Base-by-base conservation (phyloP, 2,113 vertebrate species). In the Baryphthengus martii region DNA sequence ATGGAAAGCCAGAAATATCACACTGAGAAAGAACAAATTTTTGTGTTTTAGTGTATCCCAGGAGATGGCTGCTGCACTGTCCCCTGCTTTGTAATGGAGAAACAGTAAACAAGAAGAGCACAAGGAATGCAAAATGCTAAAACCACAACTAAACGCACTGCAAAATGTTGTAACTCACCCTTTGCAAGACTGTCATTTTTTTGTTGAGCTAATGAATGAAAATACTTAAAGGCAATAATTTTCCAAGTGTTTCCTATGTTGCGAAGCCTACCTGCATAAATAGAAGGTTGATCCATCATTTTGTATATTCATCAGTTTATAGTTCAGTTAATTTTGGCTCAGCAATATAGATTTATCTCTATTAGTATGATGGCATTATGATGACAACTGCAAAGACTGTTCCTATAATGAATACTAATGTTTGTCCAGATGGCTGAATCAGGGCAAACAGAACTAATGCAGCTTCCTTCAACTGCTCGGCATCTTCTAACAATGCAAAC, bases 401-500 rank as follows among this genome's bases (percentile, higher is more conserved):
- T 87, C 26, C 35, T 94, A 20, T 62, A 28, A 28, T 71, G 77
- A 95, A 79, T 73, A n/a, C 52, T 89, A 25, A 33, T 61, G 31
- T 92, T 94, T 95, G 77, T 86, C 49, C 66, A 78, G 47, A 70
- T 76, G 65, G 35, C 88, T 84, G n/a, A 95, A 74, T 73, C 52
- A 55, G 47, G 66, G 42, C 73, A 78, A 82, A 78, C 29, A 45
- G 52, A 63, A 52, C 40, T 58, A 35, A 44, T 49, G 45, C 56
- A 68, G 28, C 35, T 59, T 81, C 79, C 65, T 93, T 47, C n/a
- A 88, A 71, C 33, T 25, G 37, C 21, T 71, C 47, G 44, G 35
- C 56, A 10, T 62, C 53, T 91, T 88, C 68, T 85, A 76, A 71
- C 63, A 79, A 5, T 40, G 74, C 45, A 72, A 58, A 58, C 1